Base-by-base conservation (phyloP, 2,888 invertebrate genomes). In the Philereme transversata region DNA sequence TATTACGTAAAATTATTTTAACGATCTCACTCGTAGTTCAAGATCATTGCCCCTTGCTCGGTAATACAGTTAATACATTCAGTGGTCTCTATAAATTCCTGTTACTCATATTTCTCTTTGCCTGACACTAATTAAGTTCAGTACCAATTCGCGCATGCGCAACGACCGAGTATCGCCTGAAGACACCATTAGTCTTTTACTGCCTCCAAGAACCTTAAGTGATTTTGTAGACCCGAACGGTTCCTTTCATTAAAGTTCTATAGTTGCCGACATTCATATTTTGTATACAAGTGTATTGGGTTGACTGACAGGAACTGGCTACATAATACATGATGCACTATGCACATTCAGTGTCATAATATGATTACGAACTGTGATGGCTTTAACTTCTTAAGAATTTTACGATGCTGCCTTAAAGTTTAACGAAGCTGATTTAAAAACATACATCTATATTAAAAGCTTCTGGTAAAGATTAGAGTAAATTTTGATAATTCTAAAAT, bases 91-190 rank as follows among this genome's bases (percentile, higher is more conserved):
- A 86, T 88, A 86, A 83, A 88, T 87, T 83, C 84, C 79, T 82
- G 84, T 86, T 82, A 82, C 81, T 84, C 86, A 88, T 89, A 88
- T 86, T 83, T 88, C 85, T 84, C 83, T 82, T 82, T 79, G 79
- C 78, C 77, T 74, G 69, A 76, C 78, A 81, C 85, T 90, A 90
- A 90, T 90, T 90, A 90, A 89, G 81, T 78, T 80, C 76, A 75
- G 86, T 83, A 83, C 83, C 84, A 87, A 86, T 87, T 86, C 83
- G 79, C 85, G 81, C 82, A 79, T 86, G 87, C 84, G 84, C 88
- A 84, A 82, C 81, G 83, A 83, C 81, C 80, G 76, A 72, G 71
- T 65, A 74, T 71, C 78, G 90, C 90, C 90, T 70, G 83, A 72
- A 88, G 90, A 83, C 82, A 89, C 80, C 84, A 90, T 90, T 87